Base-by-base conservation (phyloP, 2,113 vertebrate genomes). In the Otus sunia region DNA sequence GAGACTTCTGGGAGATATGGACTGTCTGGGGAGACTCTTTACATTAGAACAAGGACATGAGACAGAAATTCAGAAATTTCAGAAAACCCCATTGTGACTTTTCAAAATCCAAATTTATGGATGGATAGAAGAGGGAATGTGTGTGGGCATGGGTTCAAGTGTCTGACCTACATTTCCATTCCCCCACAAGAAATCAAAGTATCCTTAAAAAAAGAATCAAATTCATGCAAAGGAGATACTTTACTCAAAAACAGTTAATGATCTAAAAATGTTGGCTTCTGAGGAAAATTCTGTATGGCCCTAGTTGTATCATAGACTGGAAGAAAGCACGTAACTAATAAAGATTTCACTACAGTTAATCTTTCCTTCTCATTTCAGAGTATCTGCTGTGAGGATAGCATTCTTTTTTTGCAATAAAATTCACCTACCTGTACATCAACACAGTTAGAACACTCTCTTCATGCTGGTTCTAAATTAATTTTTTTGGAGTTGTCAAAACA, bases 121-220 rank as follows among this genome's bases (percentile, higher is more conserved):
- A 72, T 64, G 34, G 27, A 25, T 68, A 91, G 60, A 32, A 96
- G 89, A 67, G 13, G 49, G 71, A 91, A 95, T 72, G 60, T 75
- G 25, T 90, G 77, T 84, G 87, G 60, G 80, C 93, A 87, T 55
- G n/a, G 60, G 76, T 94, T 95, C 87, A 95, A 90, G 45, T 15
- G 5, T 49, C 45, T 93, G 81, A 81, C 80, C 49, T 64, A 75
- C 8, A 85, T 91, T 94, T 95, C 64, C 26, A 81, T 75, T 66
- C n/a, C 55, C 39, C 39, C 43, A 17, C 50, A 81, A 92, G 64
- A 84, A 96, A 95, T 29, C 18, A 75, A 92, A 75, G 47, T 12
- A 68, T 36, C 18, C 23, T 30, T 39, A 37, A 73, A 67, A 43
- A 36, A 12, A 62, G 5, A 62, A 55, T 26, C 18, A 15, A 87